Percentiles rank a stretch among this genome's conserved stretches.
phyloP scores from a whole-genome alignment of 2,113 vertebrate genomes.

The Notothenia coriiceps region DNA sequence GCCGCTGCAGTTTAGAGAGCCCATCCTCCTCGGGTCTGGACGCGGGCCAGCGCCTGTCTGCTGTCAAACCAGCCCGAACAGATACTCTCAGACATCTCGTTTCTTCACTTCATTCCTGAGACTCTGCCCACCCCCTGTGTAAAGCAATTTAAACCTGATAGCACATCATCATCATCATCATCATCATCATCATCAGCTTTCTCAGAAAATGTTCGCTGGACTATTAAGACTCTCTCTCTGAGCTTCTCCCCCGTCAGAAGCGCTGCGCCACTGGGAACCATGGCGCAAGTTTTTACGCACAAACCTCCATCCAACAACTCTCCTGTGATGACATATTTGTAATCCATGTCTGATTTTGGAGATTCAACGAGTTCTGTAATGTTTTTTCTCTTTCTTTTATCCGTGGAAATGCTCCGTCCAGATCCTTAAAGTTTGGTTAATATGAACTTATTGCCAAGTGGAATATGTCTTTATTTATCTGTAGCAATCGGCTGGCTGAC shows the following conservation, averaged over 20 bases:
- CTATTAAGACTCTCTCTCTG: constrained; percentile 41
- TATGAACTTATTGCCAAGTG: constrained; percentile 92
- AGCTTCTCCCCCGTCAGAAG: constrained; percentile 1
- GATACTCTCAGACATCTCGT: constrained; percentile 82
- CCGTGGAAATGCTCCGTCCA: constrained; percentile 68
- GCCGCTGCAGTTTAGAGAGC: no score
- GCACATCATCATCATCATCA: constrained; percentile 72
- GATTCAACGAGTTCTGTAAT: constrained; percentile 1
- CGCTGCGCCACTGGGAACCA: constrained; percentile 21
- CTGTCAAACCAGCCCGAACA: constrained; percentile 85
- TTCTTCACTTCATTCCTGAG: constrained; percentile 83
- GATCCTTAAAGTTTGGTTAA: constrained; percentile 81
- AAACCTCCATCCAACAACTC: background rate
- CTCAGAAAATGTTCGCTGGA: constrained; percentile 50
- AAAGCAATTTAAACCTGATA: constrained; percentile 80
- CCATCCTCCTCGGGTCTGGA: constrained; percentile 72
- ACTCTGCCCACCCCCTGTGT: constrained; percentile 78
- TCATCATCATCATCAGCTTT: constrained; percentile 58
- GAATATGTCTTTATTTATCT: constrained; percentile 89
- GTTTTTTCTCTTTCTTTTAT: constrained; percentile 11
- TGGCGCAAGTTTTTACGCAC: constrained; percentile 48
- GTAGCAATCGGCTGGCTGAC: constrained; percentile 88
- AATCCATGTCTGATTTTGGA: constrained; percentile 4
- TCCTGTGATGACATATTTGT: background rate
- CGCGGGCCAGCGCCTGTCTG: constrained; percentile 75